phyloP scores from a whole-genome alignment of 2,113 vertebrate species.

The Phodopus roborovskii region DNA sequence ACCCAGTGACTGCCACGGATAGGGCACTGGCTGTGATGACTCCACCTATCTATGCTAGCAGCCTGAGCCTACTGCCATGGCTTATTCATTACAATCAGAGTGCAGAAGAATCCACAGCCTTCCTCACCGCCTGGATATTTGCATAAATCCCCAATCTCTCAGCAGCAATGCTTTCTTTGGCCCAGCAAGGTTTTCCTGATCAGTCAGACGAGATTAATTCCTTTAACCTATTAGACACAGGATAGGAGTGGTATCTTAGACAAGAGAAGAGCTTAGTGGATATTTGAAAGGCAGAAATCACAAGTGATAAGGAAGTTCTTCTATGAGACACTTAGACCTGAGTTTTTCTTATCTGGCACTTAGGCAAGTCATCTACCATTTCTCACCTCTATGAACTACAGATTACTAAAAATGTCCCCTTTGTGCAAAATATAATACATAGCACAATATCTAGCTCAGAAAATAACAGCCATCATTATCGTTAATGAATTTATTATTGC shows the following conservation, averaged over 20 bases:
- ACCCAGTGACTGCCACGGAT: not conserved
- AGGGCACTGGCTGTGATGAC: not conserved
- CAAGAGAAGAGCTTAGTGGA: not conserved
- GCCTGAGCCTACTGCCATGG: not conserved
- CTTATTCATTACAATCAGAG: slow-evolving; percentile 56
- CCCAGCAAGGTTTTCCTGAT: slow-evolving; percentile 19
- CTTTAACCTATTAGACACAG: not conserved
- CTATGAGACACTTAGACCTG: not conserved
- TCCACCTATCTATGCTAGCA: slow-evolving; percentile 34
- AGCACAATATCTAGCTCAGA: not conserved
- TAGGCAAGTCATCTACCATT: not conserved
- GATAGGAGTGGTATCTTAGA: not conserved
- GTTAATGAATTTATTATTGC: not conserved
- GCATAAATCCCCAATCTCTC: slow-evolving; percentile 38
- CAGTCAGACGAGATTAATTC: slow-evolving; percentile 1
- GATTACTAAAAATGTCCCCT: not conserved
- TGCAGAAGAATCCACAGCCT: not conserved
- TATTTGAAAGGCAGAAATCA: not conserved
- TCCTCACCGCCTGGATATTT: slow-evolving; percentile 21
- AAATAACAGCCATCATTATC: not conserved
- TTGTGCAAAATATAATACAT: not conserved
- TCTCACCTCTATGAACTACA: not conserved
- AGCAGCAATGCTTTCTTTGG: slow-evolving; percentile 50
- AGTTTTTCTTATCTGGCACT: not conserved
- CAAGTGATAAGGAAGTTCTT: not conserved